Evolutionary conservation across 1,140 invertebrate genomes (phyloP).

Genomic region (Psilanteris sp.): DNA sequence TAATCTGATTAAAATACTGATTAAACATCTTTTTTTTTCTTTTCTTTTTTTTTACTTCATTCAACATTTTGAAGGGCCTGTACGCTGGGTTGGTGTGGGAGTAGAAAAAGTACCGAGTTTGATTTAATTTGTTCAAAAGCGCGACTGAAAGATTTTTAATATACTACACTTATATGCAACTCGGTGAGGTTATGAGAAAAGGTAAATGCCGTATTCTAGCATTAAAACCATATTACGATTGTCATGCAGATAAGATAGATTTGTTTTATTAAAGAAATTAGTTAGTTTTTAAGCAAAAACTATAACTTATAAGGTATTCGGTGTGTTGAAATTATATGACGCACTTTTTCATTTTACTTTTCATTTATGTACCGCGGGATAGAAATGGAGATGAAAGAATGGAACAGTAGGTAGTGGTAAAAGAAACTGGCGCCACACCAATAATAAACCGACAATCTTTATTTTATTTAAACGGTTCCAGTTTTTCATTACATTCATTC

Average conservation of each 20-base stretch:
- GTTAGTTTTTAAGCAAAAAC: too few relatives aligned
- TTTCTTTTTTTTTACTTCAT: too few relatives aligned
- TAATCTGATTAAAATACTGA: too few relatives aligned
- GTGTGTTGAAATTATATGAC: constrained; percentile 21
- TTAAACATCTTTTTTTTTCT: too few relatives aligned
- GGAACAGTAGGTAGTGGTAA: constrained; percentile 23
- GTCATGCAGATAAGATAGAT: constrained; percentile 4
- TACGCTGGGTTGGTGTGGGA: background rate
- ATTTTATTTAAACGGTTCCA: constrained; percentile 79
- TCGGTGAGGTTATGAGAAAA: background rate
- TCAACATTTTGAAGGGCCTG: too few relatives aligned
- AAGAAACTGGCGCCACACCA: constrained; percentile 60
- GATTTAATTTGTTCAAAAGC: constrained; percentile 5
- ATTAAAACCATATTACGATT: background rate
- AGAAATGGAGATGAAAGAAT: constrained; percentile 53
- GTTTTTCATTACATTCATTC: constrained; percentile 79
- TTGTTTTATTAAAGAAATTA: constrained; percentile 8
- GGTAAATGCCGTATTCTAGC: background rate
- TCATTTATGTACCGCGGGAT: constrained; percentile 51
- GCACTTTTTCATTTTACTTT: constrained; percentile 52
- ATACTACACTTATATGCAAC: constrained; percentile 8
- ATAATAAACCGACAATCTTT: constrained; percentile 78
- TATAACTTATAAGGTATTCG: constrained; percentile 5
- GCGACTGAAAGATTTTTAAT: constrained; percentile 12
- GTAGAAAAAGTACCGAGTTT: background rate